Base-by-base conservation (phyloP, 2,888 invertebrate species). In the Tryphoninae sp. region DNA sequence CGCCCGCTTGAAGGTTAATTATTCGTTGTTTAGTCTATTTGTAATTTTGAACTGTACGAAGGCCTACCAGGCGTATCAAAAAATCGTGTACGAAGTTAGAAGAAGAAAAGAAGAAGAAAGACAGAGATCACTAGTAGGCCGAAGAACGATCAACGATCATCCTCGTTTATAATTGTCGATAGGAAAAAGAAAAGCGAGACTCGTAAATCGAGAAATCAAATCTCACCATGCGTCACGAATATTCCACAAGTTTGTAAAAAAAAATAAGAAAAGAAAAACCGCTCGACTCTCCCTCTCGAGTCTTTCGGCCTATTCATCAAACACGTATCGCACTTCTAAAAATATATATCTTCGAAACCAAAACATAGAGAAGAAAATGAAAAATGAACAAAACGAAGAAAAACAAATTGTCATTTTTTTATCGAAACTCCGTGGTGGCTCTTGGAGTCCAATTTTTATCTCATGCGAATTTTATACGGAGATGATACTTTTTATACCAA, bases 391-490 rank as follows among this genome's bases (percentile, higher is more conserved):
- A 58, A 53, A 55, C 4, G 55, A 68, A 58, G 26, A 53, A 19
- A 26, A 19, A 53, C 77, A 55, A 64, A 23, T 55, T 79, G 61
- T 67, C 78, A 82, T 71, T 76, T 81, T 59, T 81, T 59, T 78
- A 51, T 78, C 71, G 61, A 79, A 79, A 79, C 71, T 82, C 79
- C 61, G 55, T 74, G 33, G 62, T 68, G 67, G 62, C 67, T 79
- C 78, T 51, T 68, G 67, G 79, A 82, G 83, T 76, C 77, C 76
- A 51, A 82, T 77, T 84, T 82, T 80, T 80, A 85, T 81, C 85
- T 80, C 79, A 80, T 83, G 77, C 62, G 78, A 82, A 86, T 89
- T 88, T 87, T 89, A 86, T 87, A 89, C 86, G 82, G 81, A 84
- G 74, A 78, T 78, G 84, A 85, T 83, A 85, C 78, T 86, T 87